phyloP scores from a whole-genome alignment of 2,113 vertebrate species.

The Trogon melanurus region DNA sequence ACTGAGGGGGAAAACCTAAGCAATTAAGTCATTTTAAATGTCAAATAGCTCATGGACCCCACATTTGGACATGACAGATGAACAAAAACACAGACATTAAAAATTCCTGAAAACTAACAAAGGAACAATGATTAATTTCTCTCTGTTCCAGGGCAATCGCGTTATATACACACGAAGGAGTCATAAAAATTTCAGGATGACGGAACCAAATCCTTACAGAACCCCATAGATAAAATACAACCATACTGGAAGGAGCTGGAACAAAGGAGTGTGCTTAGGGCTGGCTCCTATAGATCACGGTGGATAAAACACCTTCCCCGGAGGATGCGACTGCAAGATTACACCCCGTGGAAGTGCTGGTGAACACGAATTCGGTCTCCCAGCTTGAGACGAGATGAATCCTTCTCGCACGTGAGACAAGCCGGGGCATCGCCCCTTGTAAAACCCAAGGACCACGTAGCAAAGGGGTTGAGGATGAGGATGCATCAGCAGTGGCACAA shows the following conservation, averaged over 20 bases:
- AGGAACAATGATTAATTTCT: constrained; percentile 54
- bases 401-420: neutral
- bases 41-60: constrained; percentile 34
- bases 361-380: fast-evolving
- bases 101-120: constrained; percentile 56
- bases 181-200: constrained; percentile 71
- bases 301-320: neutral
- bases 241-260: constrained; percentile 29
- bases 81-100: constrained; percentile 34
- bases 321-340: neutral
- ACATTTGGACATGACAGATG: constrained; percentile 38
- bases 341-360: neutral
- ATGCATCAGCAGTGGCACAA: neutral
- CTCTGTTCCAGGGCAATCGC: constrained; percentile 34
- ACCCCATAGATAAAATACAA: constrained; percentile 48
- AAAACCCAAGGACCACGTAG: fast-evolving
- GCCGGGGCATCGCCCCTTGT: neutral
- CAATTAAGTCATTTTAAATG: constrained; percentile 37
- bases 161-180: constrained; percentile 67
- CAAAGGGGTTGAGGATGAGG: neutral
- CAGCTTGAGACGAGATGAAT: neutral
- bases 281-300: fast-evolving
- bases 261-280: neutral
- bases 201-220: constrained; percentile 53
- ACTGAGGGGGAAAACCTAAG: neutral